Evolutionary conservation across 1,140 invertebrate genomes (phyloP).

Genomic region (Trichonephila clavipes): DNA sequence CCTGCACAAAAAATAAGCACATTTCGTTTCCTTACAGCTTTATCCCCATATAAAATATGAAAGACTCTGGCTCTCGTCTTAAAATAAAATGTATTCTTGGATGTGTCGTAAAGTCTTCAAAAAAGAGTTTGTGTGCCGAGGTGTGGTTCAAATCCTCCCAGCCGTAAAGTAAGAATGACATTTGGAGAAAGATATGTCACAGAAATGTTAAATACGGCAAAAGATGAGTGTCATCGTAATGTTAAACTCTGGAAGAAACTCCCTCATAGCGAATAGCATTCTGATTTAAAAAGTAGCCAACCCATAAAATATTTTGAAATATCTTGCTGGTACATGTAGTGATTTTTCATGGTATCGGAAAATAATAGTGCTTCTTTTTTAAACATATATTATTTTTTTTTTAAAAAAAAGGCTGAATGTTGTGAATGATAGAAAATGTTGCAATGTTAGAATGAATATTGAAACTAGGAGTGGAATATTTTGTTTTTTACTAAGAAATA

Average conservation of each 20-base stretch:
- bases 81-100: constrained; percentile 21
- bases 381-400: too few relatives aligned
- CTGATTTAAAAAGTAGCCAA: not conserved
- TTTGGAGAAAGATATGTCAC: constrained; percentile 8
- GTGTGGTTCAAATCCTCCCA: constrained; percentile 45
- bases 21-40: not conserved
- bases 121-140: constrained; percentile 5
- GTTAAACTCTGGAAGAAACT: constrained; percentile 1
- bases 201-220: constrained; percentile 28
- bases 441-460: too few relatives aligned
- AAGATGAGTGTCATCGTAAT: constrained; percentile 28
- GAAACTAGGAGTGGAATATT: too few relatives aligned
- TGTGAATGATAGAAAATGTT: too few relatives aligned
- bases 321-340: not conserved
- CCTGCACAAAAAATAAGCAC: not conserved
- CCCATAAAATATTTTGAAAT: not conserved
- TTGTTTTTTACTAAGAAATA: too few relatives aligned
- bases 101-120: constrained; percentile 24
- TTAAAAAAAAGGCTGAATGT: too few relatives aligned
- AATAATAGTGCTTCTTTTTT: not conserved
- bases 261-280: not conserved
- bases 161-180: constrained; percentile 63
- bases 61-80: not conserved
- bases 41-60: constrained; percentile 59
- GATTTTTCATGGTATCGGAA: not conserved